These are phyloP conservation scores for Eupeodes corollae DNA, from an alignment of 1,140 invertebrate species.

Conservation along the genomic window DNA sequence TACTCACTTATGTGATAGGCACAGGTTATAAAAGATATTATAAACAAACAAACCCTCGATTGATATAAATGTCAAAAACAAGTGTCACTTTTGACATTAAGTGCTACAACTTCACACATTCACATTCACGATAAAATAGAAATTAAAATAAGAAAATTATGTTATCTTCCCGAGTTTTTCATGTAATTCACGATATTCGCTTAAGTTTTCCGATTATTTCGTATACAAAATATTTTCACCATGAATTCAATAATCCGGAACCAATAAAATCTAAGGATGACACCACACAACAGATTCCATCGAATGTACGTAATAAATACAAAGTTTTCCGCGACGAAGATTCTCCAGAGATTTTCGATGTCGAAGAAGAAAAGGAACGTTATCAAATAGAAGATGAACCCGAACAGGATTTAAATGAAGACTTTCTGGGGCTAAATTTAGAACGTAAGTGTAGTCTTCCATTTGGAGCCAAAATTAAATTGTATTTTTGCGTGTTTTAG, in stretches of 20 bases:
- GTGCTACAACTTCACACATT: no score
- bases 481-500: slow-evolving; percentile 40
- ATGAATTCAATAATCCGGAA: slow-evolving; percentile 24
- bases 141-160: slow-evolving; percentile 6
- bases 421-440: slow-evolving; percentile 39
- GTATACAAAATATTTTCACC: slow-evolving; percentile 19
- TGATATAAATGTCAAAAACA: not conserved
- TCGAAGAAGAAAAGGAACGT: slow-evolving; percentile 47
- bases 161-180: slow-evolving; percentile 20
- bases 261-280: not conserved
- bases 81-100: not conserved
- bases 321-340: slow-evolving; percentile 45
- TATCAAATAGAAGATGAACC: slow-evolving; percentile 36
- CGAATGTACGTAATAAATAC: slow-evolving; percentile 25
- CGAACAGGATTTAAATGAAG: slow-evolving; percentile 38
- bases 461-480: slow-evolving; percentile 7
- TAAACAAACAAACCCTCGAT: no score
- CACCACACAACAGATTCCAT: slow-evolving; percentile 5
- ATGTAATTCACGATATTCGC: slow-evolving; percentile 18
- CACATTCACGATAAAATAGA: no score
- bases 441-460: slow-evolving; percentile 37
- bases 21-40: no score
- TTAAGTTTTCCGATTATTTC: slow-evolving; percentile 20
- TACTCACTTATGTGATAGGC: no score
- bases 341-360: slow-evolving; percentile 51